A percentile compares a stretch with the other conserved stretches of the same genome.
Evolutionary conservation across 2,888 invertebrate genomes (phyloP).

Genomic region (Tinea semifulvella): DNA sequence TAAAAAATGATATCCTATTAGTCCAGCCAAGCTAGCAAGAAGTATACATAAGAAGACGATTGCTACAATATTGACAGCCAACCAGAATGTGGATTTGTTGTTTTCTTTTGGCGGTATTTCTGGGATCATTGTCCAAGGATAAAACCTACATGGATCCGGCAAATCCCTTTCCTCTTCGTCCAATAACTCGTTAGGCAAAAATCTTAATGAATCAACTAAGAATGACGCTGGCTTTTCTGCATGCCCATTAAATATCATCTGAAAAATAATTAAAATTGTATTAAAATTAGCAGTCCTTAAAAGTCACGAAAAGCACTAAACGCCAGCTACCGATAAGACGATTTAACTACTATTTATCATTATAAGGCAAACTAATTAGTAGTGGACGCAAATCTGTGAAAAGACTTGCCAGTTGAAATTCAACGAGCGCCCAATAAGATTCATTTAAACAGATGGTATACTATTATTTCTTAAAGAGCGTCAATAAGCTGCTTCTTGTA

Average conservation of each 20-base stretch:
- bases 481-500: no score
- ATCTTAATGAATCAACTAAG: constrained; percentile 3
- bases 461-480: no score
- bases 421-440: no score
- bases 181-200: neutral
- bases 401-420: no score
- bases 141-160: neutral
- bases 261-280: no score
- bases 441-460: no score
- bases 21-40: neutral
- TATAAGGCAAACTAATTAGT: no score
- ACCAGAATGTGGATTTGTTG: neutral
- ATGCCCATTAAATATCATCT: neutral
- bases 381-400: no score
- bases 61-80: neutral
- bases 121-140: neutral
- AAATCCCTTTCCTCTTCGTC: neutral
- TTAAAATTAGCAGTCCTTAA: no score
- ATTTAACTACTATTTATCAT: no score
- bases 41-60: neutral
- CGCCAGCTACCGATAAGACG: no score
- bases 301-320: no score
- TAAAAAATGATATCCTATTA: neutral
- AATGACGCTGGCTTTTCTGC: neutral
- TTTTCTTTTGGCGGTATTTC: neutral